A percentile compares a stretch with the other conserved stretches of the same genome.
Evolutionary conservation across 2,797 vertebrate species (phyloP).

Genomic region (Sebastes steindachneri): DNA sequence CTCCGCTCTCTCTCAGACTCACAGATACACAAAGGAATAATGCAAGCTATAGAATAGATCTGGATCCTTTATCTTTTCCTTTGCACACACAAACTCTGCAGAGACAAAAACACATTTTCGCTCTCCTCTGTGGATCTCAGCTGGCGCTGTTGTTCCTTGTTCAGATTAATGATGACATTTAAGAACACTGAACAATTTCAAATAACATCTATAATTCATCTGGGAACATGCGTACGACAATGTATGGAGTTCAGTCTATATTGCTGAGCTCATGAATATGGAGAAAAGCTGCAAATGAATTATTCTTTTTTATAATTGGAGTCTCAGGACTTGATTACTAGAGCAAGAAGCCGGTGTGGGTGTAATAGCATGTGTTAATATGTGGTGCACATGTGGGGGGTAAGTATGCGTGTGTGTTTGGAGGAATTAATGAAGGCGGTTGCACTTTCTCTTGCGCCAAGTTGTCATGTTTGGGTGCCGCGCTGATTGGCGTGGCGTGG

Average conservation of each 20-base stretch:
- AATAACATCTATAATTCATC: constrained; percentile 78
- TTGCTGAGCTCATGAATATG: constrained; percentile 68
- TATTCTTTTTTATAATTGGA: constrained; percentile 75
- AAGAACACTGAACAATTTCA: constrained; percentile 75
- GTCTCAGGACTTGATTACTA: constrained; percentile 55
- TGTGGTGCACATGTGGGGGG: background rate
- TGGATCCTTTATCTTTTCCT: constrained; percentile 54
- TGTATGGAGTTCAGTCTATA: constrained; percentile 58
- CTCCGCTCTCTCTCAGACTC: constrained; percentile 9
- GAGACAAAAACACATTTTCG: constrained; percentile 52
- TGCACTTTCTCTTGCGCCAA: constrained; percentile 19
- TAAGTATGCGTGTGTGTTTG: background rate
- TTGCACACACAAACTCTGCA: constrained; percentile 45
- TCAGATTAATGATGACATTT: constrained; percentile 79
- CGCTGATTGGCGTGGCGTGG: constrained; percentile 34
- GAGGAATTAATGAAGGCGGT: constrained; percentile 46
- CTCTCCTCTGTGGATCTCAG: constrained; percentile 48
- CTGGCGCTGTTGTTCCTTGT: constrained; percentile 49
- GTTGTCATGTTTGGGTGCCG: constrained; percentile 22
- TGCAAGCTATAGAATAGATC: constrained; percentile 54
- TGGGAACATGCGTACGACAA: constrained; percentile 58
- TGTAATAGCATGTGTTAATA: constrained; percentile 34
- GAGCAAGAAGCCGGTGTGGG: constrained; percentile 3
- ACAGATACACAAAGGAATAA: constrained; percentile 65
- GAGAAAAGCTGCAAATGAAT: constrained; percentile 66